Evolutionary conservation across 2,797 vertebrate genomes (phyloP).

Genomic region (Staurois parvus): DNA sequence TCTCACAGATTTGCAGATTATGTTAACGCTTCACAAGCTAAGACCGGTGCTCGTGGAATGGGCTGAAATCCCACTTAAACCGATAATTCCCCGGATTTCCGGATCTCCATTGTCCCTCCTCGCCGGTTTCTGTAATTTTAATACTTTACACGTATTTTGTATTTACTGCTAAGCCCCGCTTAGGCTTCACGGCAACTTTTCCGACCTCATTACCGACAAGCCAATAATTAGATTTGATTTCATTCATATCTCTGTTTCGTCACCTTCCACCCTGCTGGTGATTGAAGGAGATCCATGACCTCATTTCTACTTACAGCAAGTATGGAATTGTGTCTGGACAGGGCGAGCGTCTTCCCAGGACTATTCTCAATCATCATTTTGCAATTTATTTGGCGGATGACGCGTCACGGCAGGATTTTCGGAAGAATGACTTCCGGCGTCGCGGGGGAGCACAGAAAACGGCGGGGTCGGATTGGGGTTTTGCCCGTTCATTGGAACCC

Average conservation of each 20-base stretch:
- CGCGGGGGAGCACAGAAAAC: too few relatives aligned
- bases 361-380: too few relatives aligned
- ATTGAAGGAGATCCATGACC: background rate
- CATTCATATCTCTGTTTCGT: background rate
- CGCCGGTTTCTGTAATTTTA: slow-evolving; percentile 20
- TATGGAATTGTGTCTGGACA: too few relatives aligned
- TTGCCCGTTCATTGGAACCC: too few relatives aligned
- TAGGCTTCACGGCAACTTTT: background rate
- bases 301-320: too few relatives aligned
- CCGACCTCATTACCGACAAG: background rate
- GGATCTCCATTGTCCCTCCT: slow-evolving; percentile 29
- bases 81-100: slow-evolving; percentile 41
- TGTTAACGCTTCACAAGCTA: slow-evolving; percentile 17
- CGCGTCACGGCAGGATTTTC: too few relatives aligned
- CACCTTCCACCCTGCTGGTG: background rate
- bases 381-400: too few relatives aligned
- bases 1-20: background rate
- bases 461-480: too few relatives aligned
- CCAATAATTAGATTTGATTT: background rate
- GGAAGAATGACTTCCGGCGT: too few relatives aligned
- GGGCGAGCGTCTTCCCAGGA: too few relatives aligned
- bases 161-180: slow-evolving; percentile 12
- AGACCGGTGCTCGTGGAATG: slow-evolving; percentile 17
- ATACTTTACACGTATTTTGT: slow-evolving; percentile 27
- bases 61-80: slow-evolving; percentile 43